These are phyloP conservation scores for Omphaloscelis lunosa DNA, from an alignment of 2,888 invertebrate species.

Conservation along the genomic window DNA sequence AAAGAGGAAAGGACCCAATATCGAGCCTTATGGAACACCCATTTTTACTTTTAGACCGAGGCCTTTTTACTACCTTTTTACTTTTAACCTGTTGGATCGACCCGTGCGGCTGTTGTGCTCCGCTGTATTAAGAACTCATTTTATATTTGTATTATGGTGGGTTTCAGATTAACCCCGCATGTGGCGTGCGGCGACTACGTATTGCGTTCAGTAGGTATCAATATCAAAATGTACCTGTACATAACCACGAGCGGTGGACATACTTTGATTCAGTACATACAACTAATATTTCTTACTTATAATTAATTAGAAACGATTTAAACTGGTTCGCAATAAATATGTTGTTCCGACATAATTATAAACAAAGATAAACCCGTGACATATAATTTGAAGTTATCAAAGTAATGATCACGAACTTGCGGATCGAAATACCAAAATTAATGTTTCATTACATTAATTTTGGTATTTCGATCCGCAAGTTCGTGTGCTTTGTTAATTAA, in stretches of 20 bases:
- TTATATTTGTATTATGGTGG: background rate
- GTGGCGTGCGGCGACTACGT: too few relatives aligned
- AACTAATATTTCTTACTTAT: background rate
- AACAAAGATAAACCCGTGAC: slow-evolving; percentile 53
- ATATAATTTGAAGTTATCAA: slow-evolving; percentile 43
- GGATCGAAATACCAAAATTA: slow-evolving; percentile 18
- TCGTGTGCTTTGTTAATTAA: background rate
- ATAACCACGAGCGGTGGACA: background rate
- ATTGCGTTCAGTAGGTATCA: background rate
- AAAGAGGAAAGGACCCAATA: too few relatives aligned
- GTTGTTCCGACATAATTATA: slow-evolving; percentile 35
- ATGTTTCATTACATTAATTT: too few relatives aligned
- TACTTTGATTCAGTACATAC: background rate
- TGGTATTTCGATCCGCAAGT: too few relatives aligned
- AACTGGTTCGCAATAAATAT: slow-evolving; percentile 30
- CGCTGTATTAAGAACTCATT: too few relatives aligned
- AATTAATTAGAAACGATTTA: slow-evolving; percentile 30
- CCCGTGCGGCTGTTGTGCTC: too few relatives aligned
- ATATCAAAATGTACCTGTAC: background rate
- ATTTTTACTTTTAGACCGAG: too few relatives aligned
- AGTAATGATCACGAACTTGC: slow-evolving; percentile 12
- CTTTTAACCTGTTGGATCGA: too few relatives aligned
- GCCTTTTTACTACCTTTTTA: too few relatives aligned
- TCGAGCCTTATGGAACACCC: too few relatives aligned
- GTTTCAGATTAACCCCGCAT: too few relatives aligned